A percentile compares a stretch with the other conserved stretches of the same genome.
Evolutionary conservation across 2,113 vertebrate genomes (phyloP).

Genomic region (Elanoides forficatus): DNA sequence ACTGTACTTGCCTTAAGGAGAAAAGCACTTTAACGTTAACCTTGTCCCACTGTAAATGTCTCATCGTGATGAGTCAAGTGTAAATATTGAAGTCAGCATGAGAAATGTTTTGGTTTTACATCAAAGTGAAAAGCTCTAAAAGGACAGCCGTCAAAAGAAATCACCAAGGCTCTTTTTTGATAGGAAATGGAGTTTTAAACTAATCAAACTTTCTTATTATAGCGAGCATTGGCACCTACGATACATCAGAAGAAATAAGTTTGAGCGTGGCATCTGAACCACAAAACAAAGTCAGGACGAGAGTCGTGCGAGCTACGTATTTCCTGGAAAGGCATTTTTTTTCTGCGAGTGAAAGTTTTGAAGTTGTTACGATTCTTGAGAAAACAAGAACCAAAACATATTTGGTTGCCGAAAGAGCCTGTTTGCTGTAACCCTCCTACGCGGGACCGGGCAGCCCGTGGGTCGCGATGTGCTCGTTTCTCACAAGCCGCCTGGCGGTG

Average conservation of each 20-base stretch:
- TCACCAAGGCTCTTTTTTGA: not conserved
- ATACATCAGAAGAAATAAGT: not conserved
- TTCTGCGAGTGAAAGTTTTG: not conserved
- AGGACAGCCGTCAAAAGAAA: not conserved
- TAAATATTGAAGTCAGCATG: not conserved
- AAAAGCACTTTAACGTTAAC: not conserved
- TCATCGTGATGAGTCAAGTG: not conserved
- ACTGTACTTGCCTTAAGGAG: not conserved
- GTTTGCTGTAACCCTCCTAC: fast-evolving
- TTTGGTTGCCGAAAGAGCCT: not conserved
- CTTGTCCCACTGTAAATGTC: not conserved
- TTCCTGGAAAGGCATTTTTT: not conserved
- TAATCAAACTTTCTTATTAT: not conserved
- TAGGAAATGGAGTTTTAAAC: not conserved
- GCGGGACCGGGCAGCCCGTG: not conserved
- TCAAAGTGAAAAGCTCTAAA: not conserved
- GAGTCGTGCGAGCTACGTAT: not conserved
- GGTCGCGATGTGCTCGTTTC: fast-evolving
- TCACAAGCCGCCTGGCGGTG: not conserved
- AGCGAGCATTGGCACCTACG: not conserved
- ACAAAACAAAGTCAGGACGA: not conserved
- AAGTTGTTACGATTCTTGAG: not conserved
- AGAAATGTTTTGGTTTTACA: not conserved
- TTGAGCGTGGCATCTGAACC: not conserved
- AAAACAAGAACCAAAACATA: too few relatives aligned